These are phyloP conservation scores for Microctenopoma stevenorrisi DNA, from an alignment of 2,797 vertebrate species.

Conservation along the genomic window DNA sequence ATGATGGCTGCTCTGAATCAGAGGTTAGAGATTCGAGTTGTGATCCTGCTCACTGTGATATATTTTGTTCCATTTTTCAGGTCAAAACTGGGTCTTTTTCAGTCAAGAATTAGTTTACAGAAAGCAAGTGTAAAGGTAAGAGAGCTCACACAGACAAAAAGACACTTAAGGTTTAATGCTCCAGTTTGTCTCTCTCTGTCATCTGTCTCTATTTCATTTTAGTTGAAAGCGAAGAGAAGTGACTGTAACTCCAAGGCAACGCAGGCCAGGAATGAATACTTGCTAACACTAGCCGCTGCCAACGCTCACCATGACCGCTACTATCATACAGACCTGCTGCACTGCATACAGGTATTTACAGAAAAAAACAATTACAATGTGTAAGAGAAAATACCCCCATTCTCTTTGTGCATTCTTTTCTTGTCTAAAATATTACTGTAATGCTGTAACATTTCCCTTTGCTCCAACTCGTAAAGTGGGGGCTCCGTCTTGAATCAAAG, in stretches of 20 bases:
- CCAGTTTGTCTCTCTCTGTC: neutral
- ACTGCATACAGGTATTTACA: slow-evolving; percentile 92
- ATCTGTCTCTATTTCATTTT: slow-evolving; percentile 38
- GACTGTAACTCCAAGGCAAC: slow-evolving; percentile 98
- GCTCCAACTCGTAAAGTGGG: slow-evolving; percentile 20
- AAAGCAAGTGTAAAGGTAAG: slow-evolving; percentile 99
- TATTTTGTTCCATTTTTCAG: slow-evolving; percentile 74
- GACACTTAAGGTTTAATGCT: neutral
- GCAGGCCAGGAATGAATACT: slow-evolving; percentile 97
- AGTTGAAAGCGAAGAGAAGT: slow-evolving; percentile 97
- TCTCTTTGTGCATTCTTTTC: neutral
- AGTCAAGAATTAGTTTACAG: slow-evolving; percentile 99
- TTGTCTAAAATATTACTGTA: neutral
- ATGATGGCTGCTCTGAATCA: slow-evolving; percentile 35
- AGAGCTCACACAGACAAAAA: neutral
- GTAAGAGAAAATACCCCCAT: neutral
- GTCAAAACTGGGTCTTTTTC: slow-evolving; percentile 98
- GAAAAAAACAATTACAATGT: neutral
- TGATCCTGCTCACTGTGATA: slow-evolving; percentile 3
- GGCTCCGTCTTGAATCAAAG: slow-evolving; percentile 36
- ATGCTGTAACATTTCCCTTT: slow-evolving; percentile 28
- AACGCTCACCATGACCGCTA: slow-evolving; percentile 98
- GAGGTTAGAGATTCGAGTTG: slow-evolving; percentile 27
- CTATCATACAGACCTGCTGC: slow-evolving; percentile 94
- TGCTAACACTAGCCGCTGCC: slow-evolving; percentile 95